Base-by-base conservation (phyloP, 2,113 vertebrate genomes). In the Polypterus bichir region DNA sequence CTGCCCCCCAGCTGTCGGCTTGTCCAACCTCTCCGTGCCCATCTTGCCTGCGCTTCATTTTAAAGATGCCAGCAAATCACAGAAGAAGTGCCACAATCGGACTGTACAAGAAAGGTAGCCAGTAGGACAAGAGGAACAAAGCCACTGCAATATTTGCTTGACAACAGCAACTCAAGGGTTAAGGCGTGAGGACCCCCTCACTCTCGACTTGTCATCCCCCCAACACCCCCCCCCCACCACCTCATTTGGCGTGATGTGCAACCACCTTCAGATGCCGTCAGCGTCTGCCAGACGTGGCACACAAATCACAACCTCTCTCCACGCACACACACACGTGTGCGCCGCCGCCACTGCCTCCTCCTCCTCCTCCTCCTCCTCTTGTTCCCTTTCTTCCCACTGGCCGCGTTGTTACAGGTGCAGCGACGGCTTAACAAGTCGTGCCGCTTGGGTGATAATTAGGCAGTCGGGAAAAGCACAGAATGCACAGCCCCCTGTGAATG, bases 1-100 rank as follows among this genome's bases (percentile, higher is more conserved):
- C 56, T 58, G 46, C 56, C 56, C 27, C 9, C 59, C 59, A 60
- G 46, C 59, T 60, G 59, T 49, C 56, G 46, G 56, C 56, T 45
- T 58, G 56, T 58, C 56, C 7, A 45, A 58, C 27, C 27, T 27
- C 27, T 27, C 27, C 2, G 27, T 27, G 27, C 27, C 27, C 27
- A 27, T 27, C 27, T 27, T 27, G 27, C 27, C 27, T 27, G 27
- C 27, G 27, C 27, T 27, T 27, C 27, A 27, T 27, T 27, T 27
- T 27, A 27, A 27, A 27, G 27, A 27, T 27, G 27, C 27, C 27
- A 27, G 27, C 27, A 27, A 27, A 27, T 27, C 27, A 27, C 27
- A 27, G 27, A 27, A 27, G 27, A 27, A 27, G 27, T 27, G 27
- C 27, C 27, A 27, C 27, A 27, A 27, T 27, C 27, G 27, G 27